These are phyloP conservation scores for Aradophagus sp. DNA, from an alignment of 1,140 invertebrate species.

Conservation along the genomic window DNA sequence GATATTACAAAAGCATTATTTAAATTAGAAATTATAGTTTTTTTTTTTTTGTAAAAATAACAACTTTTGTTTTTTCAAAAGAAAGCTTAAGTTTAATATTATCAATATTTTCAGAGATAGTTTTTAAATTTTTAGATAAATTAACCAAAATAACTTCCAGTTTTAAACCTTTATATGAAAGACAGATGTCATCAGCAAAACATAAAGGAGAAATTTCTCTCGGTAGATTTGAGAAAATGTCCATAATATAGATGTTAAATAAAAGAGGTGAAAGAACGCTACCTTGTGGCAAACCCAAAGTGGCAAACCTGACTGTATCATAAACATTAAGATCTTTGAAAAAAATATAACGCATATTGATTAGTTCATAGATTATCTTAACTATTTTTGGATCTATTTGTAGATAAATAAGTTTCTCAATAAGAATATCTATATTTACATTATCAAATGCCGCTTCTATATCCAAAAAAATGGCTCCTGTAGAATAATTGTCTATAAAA, in stretches of 20 bases:
- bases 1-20: too few species aligned
- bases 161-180: neutral
- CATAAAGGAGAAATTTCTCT: neutral
- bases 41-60: slow-evolving; percentile 8
- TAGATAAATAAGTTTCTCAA: too few species aligned
- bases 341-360: neutral
- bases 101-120: neutral
- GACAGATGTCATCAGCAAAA: slow-evolving; percentile 9
- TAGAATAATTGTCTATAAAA: neutral
- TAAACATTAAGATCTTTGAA: neutral
- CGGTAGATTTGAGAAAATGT: neutral
- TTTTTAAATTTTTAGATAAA: neutral
- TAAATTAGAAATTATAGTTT: too few species aligned
- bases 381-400: too few species aligned
- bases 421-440: too few species aligned
- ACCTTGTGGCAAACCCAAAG: slow-evolving; percentile 14
- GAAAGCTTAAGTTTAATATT: neutral
- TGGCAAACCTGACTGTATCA: neutral
- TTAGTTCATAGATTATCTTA: neutral
- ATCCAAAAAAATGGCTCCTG: neutral
- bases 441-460: neutral
- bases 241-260: slow-evolving; percentile 8
- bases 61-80: slow-evolving; percentile 6
- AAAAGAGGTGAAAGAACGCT: slow-evolving; percentile 20
- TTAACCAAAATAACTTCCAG: neutral